phyloP scores from a whole-genome alignment of 2,113 vertebrate species.

The Onychostoma macrolepis region DNA sequence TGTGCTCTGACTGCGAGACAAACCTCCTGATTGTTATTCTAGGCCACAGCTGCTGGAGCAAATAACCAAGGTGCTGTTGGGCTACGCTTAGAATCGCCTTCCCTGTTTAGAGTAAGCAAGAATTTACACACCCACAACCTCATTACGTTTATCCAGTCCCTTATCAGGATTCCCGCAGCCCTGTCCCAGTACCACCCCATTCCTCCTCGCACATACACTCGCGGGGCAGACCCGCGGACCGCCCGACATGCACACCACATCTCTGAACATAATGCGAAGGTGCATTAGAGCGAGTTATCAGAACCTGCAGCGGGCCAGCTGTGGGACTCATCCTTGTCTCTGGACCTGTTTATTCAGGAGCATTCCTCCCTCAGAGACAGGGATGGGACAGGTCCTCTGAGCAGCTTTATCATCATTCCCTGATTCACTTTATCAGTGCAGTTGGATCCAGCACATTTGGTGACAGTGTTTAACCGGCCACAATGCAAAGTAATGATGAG shows the following conservation, averaged over 20 bases:
- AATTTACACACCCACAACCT: constrained; percentile 70
- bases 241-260: not conserved
- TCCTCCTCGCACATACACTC: not conserved
- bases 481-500: not conserved
- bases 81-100: constrained; percentile 62
- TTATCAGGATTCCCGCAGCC: constrained; percentile 63
- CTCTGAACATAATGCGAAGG: constrained; percentile 12
- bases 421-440: not conserved
- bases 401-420: not conserved
- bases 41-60: constrained; percentile 61
- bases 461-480: not conserved
- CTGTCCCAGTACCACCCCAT: constrained; percentile 54
- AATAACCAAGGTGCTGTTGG: constrained; percentile 69
- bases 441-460: not conserved
- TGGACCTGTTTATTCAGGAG: constrained; percentile 6
- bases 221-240: too few relatives aligned
- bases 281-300: constrained; percentile 38
- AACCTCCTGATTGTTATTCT: constrained; percentile 70
- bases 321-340: not conserved
- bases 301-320: not conserved
- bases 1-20: constrained; percentile 52
- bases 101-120: constrained; percentile 69
- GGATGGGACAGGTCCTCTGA: not conserved
- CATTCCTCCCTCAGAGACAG: not conserved
- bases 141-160: constrained; percentile 72